Base-by-base conservation (phyloP, 2,113 vertebrate genomes). In the Daubentonia madagascariensis region DNA sequence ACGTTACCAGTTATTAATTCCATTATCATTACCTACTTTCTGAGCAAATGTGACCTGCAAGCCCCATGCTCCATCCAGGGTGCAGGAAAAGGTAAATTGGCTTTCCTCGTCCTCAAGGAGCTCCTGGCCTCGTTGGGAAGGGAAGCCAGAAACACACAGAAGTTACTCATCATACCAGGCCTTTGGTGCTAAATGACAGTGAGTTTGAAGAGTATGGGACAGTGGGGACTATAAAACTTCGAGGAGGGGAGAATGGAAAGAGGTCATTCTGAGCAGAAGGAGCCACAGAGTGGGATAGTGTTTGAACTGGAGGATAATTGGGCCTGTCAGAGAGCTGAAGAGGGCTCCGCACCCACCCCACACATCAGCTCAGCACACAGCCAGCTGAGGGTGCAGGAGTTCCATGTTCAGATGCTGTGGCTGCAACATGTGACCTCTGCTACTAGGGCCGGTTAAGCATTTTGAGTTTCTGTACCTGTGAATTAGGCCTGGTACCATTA, bases 291-390 rank as follows among this genome's bases (percentile, higher is more conserved):
- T 18, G 52, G 52, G 52, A 54, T 54, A 17, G 16, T 54, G 52
- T 54, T 16, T n/a, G 17, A 68, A n/a, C 32, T 8, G 18, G 68
- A n/a, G n/a, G n/a, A 28, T 79, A 23, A 28, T 3, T 12, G 22
- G 48, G 63, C 32, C 43, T 22, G 14, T 68, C 35, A 23, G 11
- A 43, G 70, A n/a, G 61, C 93, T 8, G 28, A 57, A 18, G 45
- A 40, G 70, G 30, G 72, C 57, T n/a, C 16, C 1, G 10, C 30
- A 80, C 37, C 17, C 76, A 13, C 48, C 48, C 18, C 37, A 17
- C 40, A 13, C 6, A 6, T 43, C 18, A 8, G 1, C 2, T 43
- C 12, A n/a, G 59, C 25, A 7, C 2, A 13, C 43, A 0, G 2
- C 40, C 1, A 0, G 57, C 65, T 17, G 43, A 1, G 25, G n/a